phyloP scores from a whole-genome alignment of 2,797 vertebrate species.

The Spondyliosoma cantharus region DNA sequence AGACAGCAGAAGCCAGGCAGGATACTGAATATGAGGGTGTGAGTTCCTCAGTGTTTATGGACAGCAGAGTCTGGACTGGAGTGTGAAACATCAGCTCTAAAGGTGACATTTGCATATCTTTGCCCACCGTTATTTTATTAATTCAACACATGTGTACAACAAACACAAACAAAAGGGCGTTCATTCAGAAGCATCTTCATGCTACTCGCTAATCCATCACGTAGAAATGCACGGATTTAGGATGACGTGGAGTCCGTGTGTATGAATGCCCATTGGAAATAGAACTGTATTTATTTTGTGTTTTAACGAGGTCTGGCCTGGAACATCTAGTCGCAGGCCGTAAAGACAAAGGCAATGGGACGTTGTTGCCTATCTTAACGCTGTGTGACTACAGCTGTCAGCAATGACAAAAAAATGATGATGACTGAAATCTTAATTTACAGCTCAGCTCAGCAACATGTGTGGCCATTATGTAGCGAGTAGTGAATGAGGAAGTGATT shows the following conservation, averaged over 20 bases:
- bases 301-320: neutral
- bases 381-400: neutral
- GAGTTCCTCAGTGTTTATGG: slow-evolving; percentile 12
- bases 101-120: neutral
- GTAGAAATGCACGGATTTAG: neutral
- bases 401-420: neutral
- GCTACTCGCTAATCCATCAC: neutral
- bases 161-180: neutral
- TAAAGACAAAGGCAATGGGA: neutral
- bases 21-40: neutral
- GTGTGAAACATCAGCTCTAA: neutral
- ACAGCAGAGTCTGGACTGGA: slow-evolving; percentile 3
- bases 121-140: neutral
- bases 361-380: too few species aligned
- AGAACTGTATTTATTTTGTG: too few species aligned
- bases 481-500: neutral
- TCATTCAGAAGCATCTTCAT: neutral
- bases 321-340: neutral
- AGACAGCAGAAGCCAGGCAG: slow-evolving; percentile 17
- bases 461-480: neutral
- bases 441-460: neutral
- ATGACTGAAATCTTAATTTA: neutral
- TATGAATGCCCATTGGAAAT: too few species aligned
- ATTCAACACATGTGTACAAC: neutral
- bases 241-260: neutral